phyloP scores from a whole-genome alignment of 2,888 invertebrate genomes.

The Abscondita cerata region DNA sequence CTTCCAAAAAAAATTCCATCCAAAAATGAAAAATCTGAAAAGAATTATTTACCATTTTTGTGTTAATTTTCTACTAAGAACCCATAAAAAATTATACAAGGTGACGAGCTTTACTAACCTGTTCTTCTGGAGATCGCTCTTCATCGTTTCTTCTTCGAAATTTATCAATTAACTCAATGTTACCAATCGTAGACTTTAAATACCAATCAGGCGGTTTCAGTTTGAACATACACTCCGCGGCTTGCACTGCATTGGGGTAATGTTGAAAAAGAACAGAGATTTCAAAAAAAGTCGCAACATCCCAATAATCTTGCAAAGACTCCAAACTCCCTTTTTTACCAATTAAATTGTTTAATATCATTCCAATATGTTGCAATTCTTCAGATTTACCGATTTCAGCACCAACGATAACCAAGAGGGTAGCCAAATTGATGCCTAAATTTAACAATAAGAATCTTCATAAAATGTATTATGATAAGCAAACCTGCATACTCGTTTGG shows the following conservation, averaged over 20 bases:
- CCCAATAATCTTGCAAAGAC: constrained; percentile 97
- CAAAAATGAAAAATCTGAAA: constrained; percentile 82
- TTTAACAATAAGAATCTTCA: neutral
- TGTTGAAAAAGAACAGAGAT: constrained; percentile 97
- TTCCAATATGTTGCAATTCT: constrained; percentile 90
- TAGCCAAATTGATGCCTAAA: constrained; percentile 91
- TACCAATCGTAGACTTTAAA: constrained; percentile 95
- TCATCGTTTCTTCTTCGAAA: constrained; percentile 86
- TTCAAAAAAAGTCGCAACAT: constrained; percentile 98
- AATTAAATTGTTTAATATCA: constrained; percentile 95
- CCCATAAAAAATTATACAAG: neutral
- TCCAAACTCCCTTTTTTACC: constrained; percentile 96
- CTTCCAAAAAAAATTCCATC: constrained; percentile 98
- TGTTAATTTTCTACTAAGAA: no score
- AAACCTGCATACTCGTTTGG: constrained; percentile 95
- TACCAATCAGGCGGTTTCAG: constrained; percentile 93
- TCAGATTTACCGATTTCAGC: constrained; percentile 92
- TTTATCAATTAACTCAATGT: constrained; percentile 91
- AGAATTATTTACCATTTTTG: neutral
- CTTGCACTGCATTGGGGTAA: constrained; percentile 95
- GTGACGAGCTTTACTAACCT: constrained; percentile 60
- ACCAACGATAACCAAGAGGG: constrained; percentile 94
- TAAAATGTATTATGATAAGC: neutral
- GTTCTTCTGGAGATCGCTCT: constrained; percentile 78
- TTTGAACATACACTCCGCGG: constrained; percentile 93